These are phyloP conservation scores for Eledona agricola DNA, from an alignment of 2,888 invertebrate species.

Conservation along the genomic window DNA sequence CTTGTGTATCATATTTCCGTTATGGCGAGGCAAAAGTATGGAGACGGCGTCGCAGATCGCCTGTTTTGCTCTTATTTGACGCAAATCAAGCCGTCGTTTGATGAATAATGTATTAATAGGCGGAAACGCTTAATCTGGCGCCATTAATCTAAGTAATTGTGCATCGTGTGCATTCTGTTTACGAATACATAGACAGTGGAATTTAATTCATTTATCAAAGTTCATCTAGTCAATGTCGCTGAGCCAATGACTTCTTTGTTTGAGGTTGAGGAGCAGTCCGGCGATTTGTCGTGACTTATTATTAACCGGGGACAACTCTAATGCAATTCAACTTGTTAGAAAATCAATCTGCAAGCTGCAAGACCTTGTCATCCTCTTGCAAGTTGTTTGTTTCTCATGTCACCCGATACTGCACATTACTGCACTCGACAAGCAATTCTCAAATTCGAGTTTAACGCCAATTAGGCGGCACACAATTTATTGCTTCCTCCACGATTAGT, in stretches of 20 bases:
- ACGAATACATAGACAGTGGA: constrained; percentile 19
- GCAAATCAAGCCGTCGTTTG: constrained; percentile 17
- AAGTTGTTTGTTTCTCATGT: too few species aligned
- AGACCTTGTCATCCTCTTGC: too few species aligned
- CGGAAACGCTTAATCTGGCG: constrained; percentile 31
- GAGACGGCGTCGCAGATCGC: too few species aligned
- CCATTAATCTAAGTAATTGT: constrained; percentile 31
- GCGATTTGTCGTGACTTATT: constrained; percentile 8
- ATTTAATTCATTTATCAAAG: constrained; percentile 36
- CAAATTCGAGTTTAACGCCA: too few species aligned
- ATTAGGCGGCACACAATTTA: too few species aligned
- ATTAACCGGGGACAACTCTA: not conserved
- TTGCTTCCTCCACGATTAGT: too few species aligned
- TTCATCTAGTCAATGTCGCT: constrained; percentile 32
- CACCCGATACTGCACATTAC: too few species aligned
- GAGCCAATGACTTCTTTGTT: constrained; percentile 29
- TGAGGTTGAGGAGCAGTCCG: constrained; percentile 5
- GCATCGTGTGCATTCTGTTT: constrained; percentile 33
- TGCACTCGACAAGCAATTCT: too few species aligned
- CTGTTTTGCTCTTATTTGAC: constrained; percentile 10
- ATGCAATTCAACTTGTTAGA: too few species aligned
- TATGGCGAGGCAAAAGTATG: too few species aligned
- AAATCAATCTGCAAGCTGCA: too few species aligned
- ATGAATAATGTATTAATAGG: constrained; percentile 29
- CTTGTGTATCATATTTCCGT: too few species aligned